Percentiles rank a stretch among this genome's conserved stretches.
These are phyloP conservation scores for Pimpla rufipes DNA, from an alignment of 2,888 invertebrate species.

Conservation along the genomic window DNA sequence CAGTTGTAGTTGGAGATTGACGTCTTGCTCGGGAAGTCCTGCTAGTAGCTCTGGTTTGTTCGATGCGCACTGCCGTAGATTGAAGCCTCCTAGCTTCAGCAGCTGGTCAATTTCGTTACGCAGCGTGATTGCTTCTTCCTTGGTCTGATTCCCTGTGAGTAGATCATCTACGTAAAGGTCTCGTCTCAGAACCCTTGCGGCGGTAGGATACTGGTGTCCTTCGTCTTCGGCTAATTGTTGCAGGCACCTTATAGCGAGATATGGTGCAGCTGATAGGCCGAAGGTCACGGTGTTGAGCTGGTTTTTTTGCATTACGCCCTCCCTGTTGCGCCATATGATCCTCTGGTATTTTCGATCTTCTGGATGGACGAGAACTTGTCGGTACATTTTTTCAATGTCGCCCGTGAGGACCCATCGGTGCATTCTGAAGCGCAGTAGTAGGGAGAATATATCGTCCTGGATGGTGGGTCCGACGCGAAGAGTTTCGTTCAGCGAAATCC, in stretches of 20 bases:
- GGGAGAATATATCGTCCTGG: conserved; percentile 70
- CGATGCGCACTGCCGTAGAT: conserved; percentile 65
- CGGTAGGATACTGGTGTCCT: conserved; percentile 34
- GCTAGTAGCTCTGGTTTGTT: conserved; percentile 42
- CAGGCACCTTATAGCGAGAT: conserved; percentile 56
- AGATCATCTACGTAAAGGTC: conserved; percentile 66
- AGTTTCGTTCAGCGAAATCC: conserved; percentile 64
- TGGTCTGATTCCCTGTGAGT: conserved; percentile 43
- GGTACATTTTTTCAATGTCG: conserved; percentile 66
- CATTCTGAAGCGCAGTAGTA: conserved; percentile 62
- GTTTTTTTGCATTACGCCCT: not conserved
- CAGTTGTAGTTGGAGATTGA: conserved; percentile 24
- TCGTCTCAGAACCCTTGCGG: conserved; percentile 25
- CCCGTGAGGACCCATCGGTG: conserved; percentile 42
- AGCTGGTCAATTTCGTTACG: conserved; percentile 48
- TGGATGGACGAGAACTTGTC: conserved; percentile 48
- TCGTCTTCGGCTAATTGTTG: conserved; percentile 58
- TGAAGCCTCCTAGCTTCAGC: conserved; percentile 42
- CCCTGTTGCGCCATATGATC: conserved; percentile 37
- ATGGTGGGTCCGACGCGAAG: conserved; percentile 71
- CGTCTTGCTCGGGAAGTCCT: conserved; percentile 30
- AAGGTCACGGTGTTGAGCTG: conserved; percentile 62
- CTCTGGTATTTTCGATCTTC: conserved; percentile 55
- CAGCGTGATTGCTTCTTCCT: conserved; percentile 35
- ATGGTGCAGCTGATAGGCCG: conserved; percentile 58